phyloP scores from a whole-genome alignment of 1,140 invertebrate genomes.

The Megathymus violae region DNA sequence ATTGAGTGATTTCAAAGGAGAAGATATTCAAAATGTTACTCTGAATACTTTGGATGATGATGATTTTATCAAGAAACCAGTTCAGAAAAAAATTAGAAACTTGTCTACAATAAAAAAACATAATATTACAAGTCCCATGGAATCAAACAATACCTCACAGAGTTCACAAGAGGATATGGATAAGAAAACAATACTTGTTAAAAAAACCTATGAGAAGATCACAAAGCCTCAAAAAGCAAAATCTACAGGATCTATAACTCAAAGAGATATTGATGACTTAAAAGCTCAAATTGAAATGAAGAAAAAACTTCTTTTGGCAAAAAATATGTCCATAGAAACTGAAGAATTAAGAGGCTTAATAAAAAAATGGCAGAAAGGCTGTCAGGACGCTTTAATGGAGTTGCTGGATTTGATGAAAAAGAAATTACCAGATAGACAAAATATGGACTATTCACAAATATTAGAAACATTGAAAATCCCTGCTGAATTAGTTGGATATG shows the following conservation, averaged over 20 bases:
- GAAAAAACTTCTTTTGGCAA: conserved; percentile 65
- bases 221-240: conserved; percentile 63
- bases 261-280: conserved; percentile 72
- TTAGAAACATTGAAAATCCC: conserved; percentile 74
- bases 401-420: conserved; percentile 71
- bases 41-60: conserved; percentile 41
- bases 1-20: conserved; percentile 53
- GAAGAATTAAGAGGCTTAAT: conserved; percentile 67
- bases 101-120: conserved; percentile 22
- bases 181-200: conserved; percentile 65
- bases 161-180: conserved; percentile 52
- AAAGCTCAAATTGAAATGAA: conserved; percentile 66
- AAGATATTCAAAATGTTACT: conserved; percentile 26
- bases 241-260: conserved; percentile 75
- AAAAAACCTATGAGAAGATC: conserved; percentile 68
- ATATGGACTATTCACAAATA: conserved; percentile 73
- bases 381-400: conserved; percentile 69
- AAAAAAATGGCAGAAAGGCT: conserved; percentile 77
- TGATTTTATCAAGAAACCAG: conserved; percentile 49
- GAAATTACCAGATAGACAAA: conserved; percentile 64
- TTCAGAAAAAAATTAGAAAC: conserved; percentile 31
- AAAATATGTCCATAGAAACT: conserved; percentile 63
- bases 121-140: conserved; percentile 25
- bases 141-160: conserved; percentile 38
- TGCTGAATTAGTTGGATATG: conserved; percentile 66